Evolutionary conservation across 2,888 invertebrate species (phyloP).

Genomic region (Acrobasis consociella): DNA sequence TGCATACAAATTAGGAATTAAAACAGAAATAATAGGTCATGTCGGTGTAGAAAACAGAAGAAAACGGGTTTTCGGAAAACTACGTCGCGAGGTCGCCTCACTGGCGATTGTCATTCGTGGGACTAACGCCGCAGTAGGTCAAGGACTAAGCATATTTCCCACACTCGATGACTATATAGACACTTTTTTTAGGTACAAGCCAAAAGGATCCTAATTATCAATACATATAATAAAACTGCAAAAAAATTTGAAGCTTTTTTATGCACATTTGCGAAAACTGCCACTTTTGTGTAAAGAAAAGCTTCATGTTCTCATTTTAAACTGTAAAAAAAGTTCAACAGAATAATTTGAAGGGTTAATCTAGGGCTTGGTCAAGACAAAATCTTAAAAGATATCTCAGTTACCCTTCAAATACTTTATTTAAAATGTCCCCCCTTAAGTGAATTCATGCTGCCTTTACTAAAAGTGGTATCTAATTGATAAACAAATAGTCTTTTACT

Average conservation of each 20-base stretch:
- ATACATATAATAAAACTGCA: no score
- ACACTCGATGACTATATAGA: constrained; percentile 38
- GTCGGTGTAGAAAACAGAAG: constrained; percentile 34
- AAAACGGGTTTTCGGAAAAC: constrained; percentile 44
- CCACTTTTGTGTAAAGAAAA: no score
- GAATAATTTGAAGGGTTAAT: no score
- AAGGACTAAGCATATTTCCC: constrained; percentile 60
- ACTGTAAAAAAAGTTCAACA: no score
- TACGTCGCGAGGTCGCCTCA: constrained; percentile 35
- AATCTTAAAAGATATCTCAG: no score
- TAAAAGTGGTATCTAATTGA: constrained; percentile 28
- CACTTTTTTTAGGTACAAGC: background rate
- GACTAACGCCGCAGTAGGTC: constrained; percentile 55
- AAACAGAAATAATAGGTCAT: constrained; percentile 15
- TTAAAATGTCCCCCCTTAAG: no score
- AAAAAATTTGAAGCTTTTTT: no score
- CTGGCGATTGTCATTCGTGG: constrained; percentile 62
- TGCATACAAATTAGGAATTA: background rate
- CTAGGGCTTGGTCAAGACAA: no score
- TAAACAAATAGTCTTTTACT: constrained; percentile 30
- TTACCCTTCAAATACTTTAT: no score
- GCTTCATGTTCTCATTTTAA: no score
- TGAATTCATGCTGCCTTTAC: background rate
- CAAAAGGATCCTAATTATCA: no score
- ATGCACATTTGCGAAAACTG: no score